Conservation (phyloP, 2,888 invertebrate species). For the Macropis europaea region DNA sequence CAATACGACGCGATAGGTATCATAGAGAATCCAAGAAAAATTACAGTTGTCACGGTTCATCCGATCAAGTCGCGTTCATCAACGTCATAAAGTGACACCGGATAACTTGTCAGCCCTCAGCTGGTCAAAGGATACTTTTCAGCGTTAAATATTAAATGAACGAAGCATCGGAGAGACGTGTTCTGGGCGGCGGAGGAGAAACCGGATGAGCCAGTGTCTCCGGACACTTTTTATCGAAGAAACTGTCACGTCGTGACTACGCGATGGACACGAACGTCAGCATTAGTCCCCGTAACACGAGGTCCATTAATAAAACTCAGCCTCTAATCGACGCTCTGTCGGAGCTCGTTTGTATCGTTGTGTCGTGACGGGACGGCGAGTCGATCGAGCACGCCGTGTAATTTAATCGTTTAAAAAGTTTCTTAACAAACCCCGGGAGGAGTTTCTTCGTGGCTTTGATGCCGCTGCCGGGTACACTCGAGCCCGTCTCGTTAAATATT, state of each 20-base stretch:
- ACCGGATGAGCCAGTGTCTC: slow-evolving; percentile 2
- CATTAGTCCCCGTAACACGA: slow-evolving; percentile 10
- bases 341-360: slow-evolving; percentile 25
- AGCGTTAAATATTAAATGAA: no score
- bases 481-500: slow-evolving; percentile 30
- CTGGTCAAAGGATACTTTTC: no score
- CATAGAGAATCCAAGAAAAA: no score
- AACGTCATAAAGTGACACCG: no score
- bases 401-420: slow-evolving; percentile 61
- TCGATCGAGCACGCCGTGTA: slow-evolving; percentile 46
- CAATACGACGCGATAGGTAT: no score
- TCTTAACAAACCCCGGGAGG: slow-evolving; percentile 32
- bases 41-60: no score
- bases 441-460: slow-evolving; percentile 17
- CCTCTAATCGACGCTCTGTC: slow-evolving; percentile 45
- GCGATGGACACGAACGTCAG: neutral
- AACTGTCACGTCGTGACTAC: neutral
- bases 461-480: neutral
- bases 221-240: slow-evolving; percentile 1
- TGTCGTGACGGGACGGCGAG: slow-evolving; percentile 25
- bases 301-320: slow-evolving; percentile 44
- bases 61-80: no score
- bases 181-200: neutral
- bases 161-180: neutral
- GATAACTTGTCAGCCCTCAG: neutral